Evolutionary conservation across 2,888 invertebrate species (phyloP).

Genomic region (Athetis lepigone): DNA sequence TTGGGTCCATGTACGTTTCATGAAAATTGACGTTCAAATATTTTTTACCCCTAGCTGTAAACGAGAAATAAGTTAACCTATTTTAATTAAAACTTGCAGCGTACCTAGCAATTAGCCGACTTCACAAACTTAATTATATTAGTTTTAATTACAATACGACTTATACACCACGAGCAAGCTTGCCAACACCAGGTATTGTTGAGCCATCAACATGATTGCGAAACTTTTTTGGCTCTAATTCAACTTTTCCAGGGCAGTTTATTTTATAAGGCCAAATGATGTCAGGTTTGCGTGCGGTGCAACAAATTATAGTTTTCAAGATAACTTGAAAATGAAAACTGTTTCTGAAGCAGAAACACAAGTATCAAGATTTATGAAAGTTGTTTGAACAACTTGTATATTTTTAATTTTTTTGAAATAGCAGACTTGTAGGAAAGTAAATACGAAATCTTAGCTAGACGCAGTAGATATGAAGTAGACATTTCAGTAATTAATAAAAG

Average conservation of each 20-base stretch:
- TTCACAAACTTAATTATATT: constrained; percentile 40
- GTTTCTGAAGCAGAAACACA: constrained; percentile 38
- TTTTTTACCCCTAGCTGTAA: constrained; percentile 16
- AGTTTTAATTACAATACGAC: constrained; percentile 47
- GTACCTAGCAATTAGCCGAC: constrained; percentile 22
- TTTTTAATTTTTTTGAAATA: background rate
- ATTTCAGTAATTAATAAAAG: constrained; percentile 5
- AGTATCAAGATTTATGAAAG: constrained; percentile 27
- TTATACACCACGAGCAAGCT: constrained; percentile 13
- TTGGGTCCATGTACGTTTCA: constrained; percentile 5
- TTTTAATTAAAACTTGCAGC: constrained; percentile 46
- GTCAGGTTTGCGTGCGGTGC: constrained; percentile 29
- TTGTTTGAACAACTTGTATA: constrained; percentile 14
- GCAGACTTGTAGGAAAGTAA: no score
- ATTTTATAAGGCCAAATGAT: constrained; percentile 21
- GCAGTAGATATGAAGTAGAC: constrained; percentile 16
- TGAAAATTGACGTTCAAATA: background rate
- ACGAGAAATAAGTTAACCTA: constrained; percentile 25
- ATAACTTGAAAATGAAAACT: constrained; percentile 40
- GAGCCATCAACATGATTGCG: constrained; percentile 15
- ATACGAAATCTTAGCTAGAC: background rate
- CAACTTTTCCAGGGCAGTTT: constrained; percentile 24
- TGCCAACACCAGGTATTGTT: constrained; percentile 29
- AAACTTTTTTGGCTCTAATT: constrained; percentile 25
- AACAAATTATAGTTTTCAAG: constrained; percentile 38